Percentiles rank a stretch among this genome's conserved stretches.
phyloP scores from a whole-genome alignment of 2,797 vertebrate genomes.

The Melanotaenia maccullochi region DNA sequence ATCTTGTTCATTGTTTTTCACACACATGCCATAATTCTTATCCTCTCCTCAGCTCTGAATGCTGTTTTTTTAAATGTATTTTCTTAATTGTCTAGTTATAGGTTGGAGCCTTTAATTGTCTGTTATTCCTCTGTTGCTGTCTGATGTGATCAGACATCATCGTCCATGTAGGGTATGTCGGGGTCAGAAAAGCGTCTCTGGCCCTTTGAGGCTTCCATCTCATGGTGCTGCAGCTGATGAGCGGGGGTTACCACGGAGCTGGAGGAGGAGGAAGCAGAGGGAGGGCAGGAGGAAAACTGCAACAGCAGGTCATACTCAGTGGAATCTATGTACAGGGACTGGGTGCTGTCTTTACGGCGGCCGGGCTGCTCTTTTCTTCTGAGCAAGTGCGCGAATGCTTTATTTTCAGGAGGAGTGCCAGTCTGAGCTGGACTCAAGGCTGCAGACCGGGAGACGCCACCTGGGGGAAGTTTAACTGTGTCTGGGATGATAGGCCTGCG shows the following conservation, averaged over 20 bases:
- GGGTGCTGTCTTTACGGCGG: constrained; percentile 88
- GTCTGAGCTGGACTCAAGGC: neutral
- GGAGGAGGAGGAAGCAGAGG: constrained; percentile 65
- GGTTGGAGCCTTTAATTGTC: neutral
- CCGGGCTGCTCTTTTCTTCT: constrained; percentile 83
- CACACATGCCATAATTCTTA: constrained; percentile 2
- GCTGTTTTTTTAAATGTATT: neutral
- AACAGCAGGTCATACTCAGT: constrained; percentile 68
- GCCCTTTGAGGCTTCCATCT: constrained; percentile 49
- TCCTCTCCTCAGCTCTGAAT: neutral
- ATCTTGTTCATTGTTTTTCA: neutral
- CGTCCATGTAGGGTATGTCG: constrained; percentile 80
- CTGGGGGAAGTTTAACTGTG: constrained; percentile 88
- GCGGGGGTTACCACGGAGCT: constrained; percentile 50
- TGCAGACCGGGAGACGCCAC: constrained; percentile 65
- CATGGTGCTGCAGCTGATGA: constrained; percentile 51
- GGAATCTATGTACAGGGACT: constrained; percentile 85
- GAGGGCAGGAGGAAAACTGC: constrained; percentile 68
- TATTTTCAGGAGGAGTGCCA: constrained; percentile 29
- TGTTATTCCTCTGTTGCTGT: neutral
- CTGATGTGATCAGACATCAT: constrained; percentile 60
- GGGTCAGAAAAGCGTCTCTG: constrained; percentile 90
- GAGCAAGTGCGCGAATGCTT: constrained; percentile 44
- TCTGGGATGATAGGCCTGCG: constrained; percentile 88
- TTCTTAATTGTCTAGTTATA: neutral